phyloP scores from a whole-genome alignment of 2,888 invertebrate species.

The Philopedon plagiatum region DNA sequence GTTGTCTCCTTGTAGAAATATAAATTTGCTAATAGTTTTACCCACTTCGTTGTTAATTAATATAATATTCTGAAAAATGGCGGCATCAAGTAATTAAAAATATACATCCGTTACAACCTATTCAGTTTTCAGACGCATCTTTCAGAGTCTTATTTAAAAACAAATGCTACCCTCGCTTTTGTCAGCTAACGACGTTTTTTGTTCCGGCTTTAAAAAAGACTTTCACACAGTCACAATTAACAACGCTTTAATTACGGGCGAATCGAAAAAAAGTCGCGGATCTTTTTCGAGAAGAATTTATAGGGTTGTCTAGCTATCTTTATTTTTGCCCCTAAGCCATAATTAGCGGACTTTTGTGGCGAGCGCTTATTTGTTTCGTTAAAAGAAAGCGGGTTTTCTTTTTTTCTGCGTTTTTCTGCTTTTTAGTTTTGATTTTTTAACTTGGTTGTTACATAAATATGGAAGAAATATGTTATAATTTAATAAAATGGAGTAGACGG shows the following conservation, averaged over 20 bases:
- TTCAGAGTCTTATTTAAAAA: slow-evolving; percentile 28
- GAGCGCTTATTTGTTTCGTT: not conserved
- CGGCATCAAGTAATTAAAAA: too few relatives aligned
- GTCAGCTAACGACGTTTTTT: slow-evolving; percentile 29
- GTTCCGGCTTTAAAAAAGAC: slow-evolving; percentile 27
- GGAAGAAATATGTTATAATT: too few relatives aligned
- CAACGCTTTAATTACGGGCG: slow-evolving; percentile 47
- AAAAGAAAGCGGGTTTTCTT: not conserved
- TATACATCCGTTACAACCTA: not conserved
- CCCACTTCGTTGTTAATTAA: too few relatives aligned
- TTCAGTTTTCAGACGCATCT: not conserved
- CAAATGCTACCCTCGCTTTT: slow-evolving; percentile 31
- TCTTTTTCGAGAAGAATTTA: slow-evolving; percentile 27
- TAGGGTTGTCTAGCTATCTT: slow-evolving; percentile 50
- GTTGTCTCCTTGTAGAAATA: too few relatives aligned
- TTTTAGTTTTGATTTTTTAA: not conserved
- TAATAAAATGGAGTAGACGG: too few relatives aligned
- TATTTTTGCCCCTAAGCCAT: slow-evolving; percentile 59
- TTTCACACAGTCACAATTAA: slow-evolving; percentile 45
- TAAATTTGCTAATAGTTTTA: too few relatives aligned
- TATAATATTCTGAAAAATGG: too few relatives aligned
- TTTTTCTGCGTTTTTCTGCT: not conserved
- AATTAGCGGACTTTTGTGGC: slow-evolving; percentile 56
- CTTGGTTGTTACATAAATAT: too few relatives aligned
- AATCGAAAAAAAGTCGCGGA: slow-evolving; percentile 44